Conservation (phyloP, 2,888 invertebrate species). For the Chrysolina americana region DNA sequence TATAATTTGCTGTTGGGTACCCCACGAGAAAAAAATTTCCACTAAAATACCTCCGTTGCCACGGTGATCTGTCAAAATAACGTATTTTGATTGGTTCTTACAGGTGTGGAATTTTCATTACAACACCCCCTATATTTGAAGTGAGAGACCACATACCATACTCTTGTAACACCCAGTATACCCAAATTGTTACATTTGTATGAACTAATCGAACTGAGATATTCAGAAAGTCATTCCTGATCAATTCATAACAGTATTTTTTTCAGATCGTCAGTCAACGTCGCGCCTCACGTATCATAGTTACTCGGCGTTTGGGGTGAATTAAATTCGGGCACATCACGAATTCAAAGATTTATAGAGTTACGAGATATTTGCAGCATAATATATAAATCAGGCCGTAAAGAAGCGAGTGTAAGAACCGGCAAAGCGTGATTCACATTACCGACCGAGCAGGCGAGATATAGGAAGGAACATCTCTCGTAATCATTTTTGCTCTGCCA, state of each 20-base stretch:
- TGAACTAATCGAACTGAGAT: not conserved
- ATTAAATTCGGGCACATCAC: conserved; percentile 46
- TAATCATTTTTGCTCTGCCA: conserved; percentile 70
- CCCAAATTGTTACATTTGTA: not conserved
- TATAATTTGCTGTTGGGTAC: no score
- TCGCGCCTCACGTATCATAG: not conserved
- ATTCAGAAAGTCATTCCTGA: not conserved
- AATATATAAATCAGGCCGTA: conserved; percentile 66
- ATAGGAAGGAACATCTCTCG: conserved; percentile 69
- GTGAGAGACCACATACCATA: no score
- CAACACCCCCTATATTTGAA: no score
- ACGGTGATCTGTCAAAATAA: no score
- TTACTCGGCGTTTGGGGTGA: conserved; percentile 17
- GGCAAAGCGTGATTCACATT: conserved; percentile 68
- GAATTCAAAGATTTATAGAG: conserved; percentile 58
- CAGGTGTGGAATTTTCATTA: no score
- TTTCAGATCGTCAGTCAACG: conserved; percentile 15
- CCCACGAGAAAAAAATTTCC: no score
- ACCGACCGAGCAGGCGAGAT: conserved; percentile 65
- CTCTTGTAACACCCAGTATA: no score
- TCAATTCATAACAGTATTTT: not conserved
- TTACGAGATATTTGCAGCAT: conserved; percentile 64
- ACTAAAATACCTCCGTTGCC: no score
- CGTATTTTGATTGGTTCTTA: no score
- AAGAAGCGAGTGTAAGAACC: conserved; percentile 67